Conservation (phyloP, 2,113 vertebrate genomes). For the Macrotus californicus region DNA sequence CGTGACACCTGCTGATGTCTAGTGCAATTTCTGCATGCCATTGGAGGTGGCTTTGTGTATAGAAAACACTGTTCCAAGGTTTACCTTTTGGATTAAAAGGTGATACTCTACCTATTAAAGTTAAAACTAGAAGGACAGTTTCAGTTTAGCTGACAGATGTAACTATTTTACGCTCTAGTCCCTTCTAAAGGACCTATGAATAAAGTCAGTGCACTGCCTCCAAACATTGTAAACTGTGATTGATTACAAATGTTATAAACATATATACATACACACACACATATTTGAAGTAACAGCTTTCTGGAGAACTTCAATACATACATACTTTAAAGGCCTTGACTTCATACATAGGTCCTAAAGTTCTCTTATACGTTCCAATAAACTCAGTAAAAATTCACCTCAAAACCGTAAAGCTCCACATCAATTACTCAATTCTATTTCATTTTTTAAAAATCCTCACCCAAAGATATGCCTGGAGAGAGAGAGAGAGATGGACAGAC, state of each 20-base stretch:
- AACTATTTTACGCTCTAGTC: too few species aligned
- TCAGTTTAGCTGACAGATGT: not conserved
- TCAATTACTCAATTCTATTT: not conserved
- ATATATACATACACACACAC: too few species aligned
- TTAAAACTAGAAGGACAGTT: not conserved
- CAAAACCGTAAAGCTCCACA: not conserved
- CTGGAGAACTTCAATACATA: not conserved
- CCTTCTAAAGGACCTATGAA: not conserved
- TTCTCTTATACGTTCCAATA: not conserved
- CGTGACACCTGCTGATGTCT: not conserved
- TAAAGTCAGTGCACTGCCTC: not conserved
- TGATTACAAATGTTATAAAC: not conserved
- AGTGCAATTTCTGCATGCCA: not conserved
- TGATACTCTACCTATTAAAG: not conserved
- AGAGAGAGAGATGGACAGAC: too few species aligned
- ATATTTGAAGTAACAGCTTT: not conserved
- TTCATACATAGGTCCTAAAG: not conserved
- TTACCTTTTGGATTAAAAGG: slow-evolving; percentile 7
- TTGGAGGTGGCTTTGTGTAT: not conserved
- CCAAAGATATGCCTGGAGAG: too few species aligned
- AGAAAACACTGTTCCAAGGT: not conserved
- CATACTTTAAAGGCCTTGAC: not conserved
- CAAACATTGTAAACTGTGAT: not conserved
- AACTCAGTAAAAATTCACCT: not conserved
- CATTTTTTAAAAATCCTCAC: too few species aligned